Conservation (phyloP, 64 coral and sea anemone species). For the Montipora sp. region DNA sequence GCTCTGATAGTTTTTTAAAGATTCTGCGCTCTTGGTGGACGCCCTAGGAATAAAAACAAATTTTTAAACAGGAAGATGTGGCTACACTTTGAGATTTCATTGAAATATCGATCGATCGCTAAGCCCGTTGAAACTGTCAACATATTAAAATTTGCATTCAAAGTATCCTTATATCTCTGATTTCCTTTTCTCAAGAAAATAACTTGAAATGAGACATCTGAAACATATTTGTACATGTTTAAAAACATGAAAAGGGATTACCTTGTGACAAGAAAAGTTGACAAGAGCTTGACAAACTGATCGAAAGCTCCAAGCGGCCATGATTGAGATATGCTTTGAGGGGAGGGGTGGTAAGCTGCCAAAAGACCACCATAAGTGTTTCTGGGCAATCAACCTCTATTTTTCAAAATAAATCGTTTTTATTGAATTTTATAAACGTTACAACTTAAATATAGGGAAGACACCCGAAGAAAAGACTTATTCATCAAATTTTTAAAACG, state of each 20-base stretch:
- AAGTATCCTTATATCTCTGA: no score
- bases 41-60: no score
- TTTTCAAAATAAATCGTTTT: background rate
- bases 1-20: no score
- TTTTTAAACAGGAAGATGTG: no score
- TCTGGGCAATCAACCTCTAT: background rate
- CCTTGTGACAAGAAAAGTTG: background rate
- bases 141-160: no score
- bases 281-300: background rate
- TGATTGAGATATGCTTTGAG: background rate
- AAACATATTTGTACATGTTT: background rate
- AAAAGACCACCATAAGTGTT: no score
- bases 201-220: background rate
- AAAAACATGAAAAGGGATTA: background rate
- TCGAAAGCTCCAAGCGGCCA: background rate
- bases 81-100: no score
- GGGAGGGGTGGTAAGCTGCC: background rate
- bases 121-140: no score
- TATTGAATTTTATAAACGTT: background rate
- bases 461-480: background rate
- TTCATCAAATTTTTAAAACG: background rate
- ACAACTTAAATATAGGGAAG: background rate
- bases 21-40: no score
- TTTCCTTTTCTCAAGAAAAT: no score
- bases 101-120: no score